Evolutionary conservation across 1,140 invertebrate species (phyloP).

Genomic region (Drosophila parvula): DNA sequence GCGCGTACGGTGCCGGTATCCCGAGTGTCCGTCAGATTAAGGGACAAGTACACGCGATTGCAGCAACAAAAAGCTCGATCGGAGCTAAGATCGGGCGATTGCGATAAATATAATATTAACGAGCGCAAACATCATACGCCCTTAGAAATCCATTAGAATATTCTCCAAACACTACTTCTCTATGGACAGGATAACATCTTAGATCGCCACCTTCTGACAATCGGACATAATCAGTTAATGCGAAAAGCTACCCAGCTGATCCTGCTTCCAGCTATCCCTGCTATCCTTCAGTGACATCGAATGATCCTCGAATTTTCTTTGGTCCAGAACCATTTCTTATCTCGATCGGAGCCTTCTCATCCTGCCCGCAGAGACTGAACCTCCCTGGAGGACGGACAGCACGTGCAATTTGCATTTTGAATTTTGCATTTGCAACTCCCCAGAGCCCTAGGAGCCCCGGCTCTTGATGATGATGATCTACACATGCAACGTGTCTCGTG

Average conservation of each 20-base stretch:
- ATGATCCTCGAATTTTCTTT: background rate
- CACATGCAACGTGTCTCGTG: constrained; percentile 21
- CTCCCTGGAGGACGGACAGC: constrained; percentile 8
- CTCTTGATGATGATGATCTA: constrained; percentile 19
- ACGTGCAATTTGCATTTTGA: constrained; percentile 23
- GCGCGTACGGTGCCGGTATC: background rate
- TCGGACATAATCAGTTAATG: constrained; percentile 13
- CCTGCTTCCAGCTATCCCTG: background rate
- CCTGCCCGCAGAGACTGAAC: background rate
- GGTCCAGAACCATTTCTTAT: constrained; percentile 22
- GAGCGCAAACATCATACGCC: no score
- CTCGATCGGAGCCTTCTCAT: background rate
- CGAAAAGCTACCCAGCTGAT: constrained; percentile 23
- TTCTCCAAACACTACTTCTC: background rate
- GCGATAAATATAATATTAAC: background rate
- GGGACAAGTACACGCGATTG: constrained; percentile 10
- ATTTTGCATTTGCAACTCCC: constrained; percentile 33
- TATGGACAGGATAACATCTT: background rate
- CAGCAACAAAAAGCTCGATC: constrained; percentile 18
- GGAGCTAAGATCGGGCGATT: background rate
- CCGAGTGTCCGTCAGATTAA: constrained; percentile 35
- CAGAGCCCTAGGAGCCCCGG: constrained; percentile 29
- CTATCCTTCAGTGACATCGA: constrained; percentile 9
- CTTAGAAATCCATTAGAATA: background rate
- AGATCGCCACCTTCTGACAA: background rate